These are phyloP conservation scores for Corella eumyota DNA, from an alignment of 23 tunicate species.

Conservation along the genomic window DNA sequence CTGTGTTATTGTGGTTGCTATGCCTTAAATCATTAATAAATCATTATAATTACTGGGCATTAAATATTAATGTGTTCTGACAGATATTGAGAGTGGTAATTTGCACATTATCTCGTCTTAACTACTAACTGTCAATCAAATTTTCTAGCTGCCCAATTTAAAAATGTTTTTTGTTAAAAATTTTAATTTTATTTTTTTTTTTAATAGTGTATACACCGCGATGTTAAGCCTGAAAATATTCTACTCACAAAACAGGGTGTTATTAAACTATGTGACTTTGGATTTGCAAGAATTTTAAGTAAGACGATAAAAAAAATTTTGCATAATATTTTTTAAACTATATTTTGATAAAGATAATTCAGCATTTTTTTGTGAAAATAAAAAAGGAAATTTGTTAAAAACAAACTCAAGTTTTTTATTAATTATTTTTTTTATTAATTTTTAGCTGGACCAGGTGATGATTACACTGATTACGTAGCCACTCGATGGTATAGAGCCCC, in stretches of 20 bases:
- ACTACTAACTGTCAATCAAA: too few species aligned
- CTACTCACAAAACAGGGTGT: slow-evolving; percentile 93
- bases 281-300: slow-evolving; percentile 97
- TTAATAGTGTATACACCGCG: slow-evolving; percentile 96
- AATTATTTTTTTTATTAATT: not conserved
- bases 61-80: too few species aligned
- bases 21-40: too few species aligned
- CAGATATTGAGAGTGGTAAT: too few species aligned
- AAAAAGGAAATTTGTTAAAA: not conserved
- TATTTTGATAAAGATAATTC: too few species aligned
- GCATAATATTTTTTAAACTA: not conserved
- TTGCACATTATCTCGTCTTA: too few species aligned
- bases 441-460: slow-evolving; percentile 98
- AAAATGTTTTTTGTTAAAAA: too few species aligned
- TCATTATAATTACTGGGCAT: too few species aligned
- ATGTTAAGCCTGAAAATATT: slow-evolving; percentile 97
- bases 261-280: slow-evolving; percentile 93
- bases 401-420: not conserved
- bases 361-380: not conserved
- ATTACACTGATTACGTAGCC: slow-evolving; percentile 97
- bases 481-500: slow-evolving; percentile 99
- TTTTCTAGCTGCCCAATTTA: too few species aligned
- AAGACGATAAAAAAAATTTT: slow-evolving; percentile 6
- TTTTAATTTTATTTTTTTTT: too few species aligned
- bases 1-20: too few species aligned